Evolutionary conservation across 2,113 vertebrate species (phyloP).

Genomic region (Dicerorhinus sumatrensis): DNA sequence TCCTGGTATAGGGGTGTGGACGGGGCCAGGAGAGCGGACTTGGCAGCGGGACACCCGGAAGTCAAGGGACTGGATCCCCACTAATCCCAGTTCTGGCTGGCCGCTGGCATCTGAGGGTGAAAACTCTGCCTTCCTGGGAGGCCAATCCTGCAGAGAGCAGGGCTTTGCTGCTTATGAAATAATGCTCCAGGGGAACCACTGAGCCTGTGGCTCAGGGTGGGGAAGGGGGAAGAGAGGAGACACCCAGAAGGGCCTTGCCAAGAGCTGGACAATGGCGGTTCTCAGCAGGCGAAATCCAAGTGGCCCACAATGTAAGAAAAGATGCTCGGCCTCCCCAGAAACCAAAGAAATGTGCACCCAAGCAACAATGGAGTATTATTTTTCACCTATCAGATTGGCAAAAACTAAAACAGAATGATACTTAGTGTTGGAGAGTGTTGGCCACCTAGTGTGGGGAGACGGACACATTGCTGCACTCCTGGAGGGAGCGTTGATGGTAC

Average conservation of each 20-base stretch:
- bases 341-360: conserved; percentile 9
- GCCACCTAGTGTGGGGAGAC: neutral
- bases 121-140: neutral
- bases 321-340: conserved; percentile 50
- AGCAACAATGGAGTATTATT: conserved; percentile 21
- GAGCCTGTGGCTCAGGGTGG: neutral
- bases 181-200: neutral
- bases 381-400: conserved; percentile 32
- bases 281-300: conserved; percentile 49
- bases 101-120: neutral
- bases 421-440: neutral
- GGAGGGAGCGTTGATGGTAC: rapidly evolving
- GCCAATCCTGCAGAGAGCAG: neutral
- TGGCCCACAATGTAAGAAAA: conserved; percentile 24
- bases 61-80: neutral
- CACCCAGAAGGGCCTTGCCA: neutral
- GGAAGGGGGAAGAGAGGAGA: neutral
- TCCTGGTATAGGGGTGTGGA: neutral
- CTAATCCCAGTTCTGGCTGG: neutral
- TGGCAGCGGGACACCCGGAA: neutral
- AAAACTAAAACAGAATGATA: neutral
- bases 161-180: neutral
- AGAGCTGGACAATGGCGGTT: conserved; percentile 32
- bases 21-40: neutral
- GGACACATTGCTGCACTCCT: rapidly evolving